Conservation (phyloP, 2,888 invertebrate genomes). For the Carcina quercana region DNA sequence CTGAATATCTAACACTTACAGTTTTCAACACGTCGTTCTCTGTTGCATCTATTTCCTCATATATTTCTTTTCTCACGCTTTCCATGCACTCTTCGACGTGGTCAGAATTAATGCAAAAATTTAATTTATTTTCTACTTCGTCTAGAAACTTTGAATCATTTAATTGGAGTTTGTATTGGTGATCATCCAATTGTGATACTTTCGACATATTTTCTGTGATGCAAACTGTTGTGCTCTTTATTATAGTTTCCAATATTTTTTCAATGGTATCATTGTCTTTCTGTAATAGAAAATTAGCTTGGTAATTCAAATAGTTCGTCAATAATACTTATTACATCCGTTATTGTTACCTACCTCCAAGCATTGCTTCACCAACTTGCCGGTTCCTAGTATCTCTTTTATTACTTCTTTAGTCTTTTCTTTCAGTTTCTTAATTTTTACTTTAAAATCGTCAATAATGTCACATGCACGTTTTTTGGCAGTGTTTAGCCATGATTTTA, state of each 20-base stretch:
- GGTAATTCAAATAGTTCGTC: background rate
- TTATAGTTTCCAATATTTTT: constrained; percentile 23
- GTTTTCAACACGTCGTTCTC: constrained; percentile 26
- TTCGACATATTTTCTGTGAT: constrained; percentile 25
- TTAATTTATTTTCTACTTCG: constrained; percentile 26
- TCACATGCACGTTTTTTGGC: constrained; percentile 26
- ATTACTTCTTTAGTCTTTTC: constrained; percentile 22
- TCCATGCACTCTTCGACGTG: constrained; percentile 29
- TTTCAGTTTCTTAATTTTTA: constrained; percentile 23
- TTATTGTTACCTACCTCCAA: constrained; percentile 25
- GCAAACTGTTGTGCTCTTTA: constrained; percentile 25
- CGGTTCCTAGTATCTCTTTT: constrained; percentile 21
- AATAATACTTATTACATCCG: background rate
- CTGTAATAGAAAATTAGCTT: constrained; percentile 22
- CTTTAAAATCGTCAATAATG: constrained; percentile 20
- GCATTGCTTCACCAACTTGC: constrained; percentile 29
- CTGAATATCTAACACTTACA: too few species aligned
- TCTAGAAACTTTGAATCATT: constrained; percentile 26
- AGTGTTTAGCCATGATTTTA: constrained; percentile 24
- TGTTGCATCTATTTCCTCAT: constrained; percentile 23
- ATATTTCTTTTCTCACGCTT: constrained; percentile 24
- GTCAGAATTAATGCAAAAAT: constrained; percentile 22
- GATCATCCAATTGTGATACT: constrained; percentile 16
- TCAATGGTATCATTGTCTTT: constrained; percentile 26
- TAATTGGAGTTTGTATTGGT: constrained; percentile 8